Evolutionary conservation across 2,113 vertebrate species (phyloP), one percentile per base, ranked within the genome.

Genomic region (Oreochromis tanganicae): DNA sequence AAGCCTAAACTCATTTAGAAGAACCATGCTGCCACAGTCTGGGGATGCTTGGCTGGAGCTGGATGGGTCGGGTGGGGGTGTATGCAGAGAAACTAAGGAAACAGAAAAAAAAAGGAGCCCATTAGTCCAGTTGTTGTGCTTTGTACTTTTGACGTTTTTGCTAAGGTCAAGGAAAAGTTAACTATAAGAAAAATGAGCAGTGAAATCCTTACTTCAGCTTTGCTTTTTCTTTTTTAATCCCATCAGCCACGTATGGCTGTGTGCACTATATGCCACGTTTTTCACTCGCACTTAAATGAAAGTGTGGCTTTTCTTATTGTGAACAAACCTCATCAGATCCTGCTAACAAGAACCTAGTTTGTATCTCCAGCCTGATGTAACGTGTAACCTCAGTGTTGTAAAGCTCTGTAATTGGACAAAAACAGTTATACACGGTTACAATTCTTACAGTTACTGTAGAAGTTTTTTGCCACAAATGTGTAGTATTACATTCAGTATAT

Each of bases 1-100:
- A 94, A 88, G 81, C 89, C 91, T 91, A 91, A 92, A 91, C 90
- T 93, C 85, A 81, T 94, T 93, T 92, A 91, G 75, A 79, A 75
- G 79, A 91, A 38, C 27, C 80, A 57, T 48, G 17, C 55, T 86
- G 88, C 85, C 80, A 36, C n/a, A 13, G 82, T 91, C 83, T 71
- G 14, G 73, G 88, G 68, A 83, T 34, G 88, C 90, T 85, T 61
- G 83, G 73, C 83, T 88, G 89, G 27, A 83, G 68, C 29, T 43
- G 80, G 52, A 21, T 48, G 82, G 21, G 43, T 73, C 17, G 7
- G 29, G 63, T 36, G 29, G 43, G 9, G 66, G 32, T 68, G 8
- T 71, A 43, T 71, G 54, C 4, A 50, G 56, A 55, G 82, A 82
- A 66, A 59, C 34, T 68, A 46, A 3, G 54, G 78, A 10, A 61